These are phyloP conservation scores for Tetramorium parvispinum DNA, from an alignment of 1,140 invertebrate species.

Conservation along the genomic window DNA sequence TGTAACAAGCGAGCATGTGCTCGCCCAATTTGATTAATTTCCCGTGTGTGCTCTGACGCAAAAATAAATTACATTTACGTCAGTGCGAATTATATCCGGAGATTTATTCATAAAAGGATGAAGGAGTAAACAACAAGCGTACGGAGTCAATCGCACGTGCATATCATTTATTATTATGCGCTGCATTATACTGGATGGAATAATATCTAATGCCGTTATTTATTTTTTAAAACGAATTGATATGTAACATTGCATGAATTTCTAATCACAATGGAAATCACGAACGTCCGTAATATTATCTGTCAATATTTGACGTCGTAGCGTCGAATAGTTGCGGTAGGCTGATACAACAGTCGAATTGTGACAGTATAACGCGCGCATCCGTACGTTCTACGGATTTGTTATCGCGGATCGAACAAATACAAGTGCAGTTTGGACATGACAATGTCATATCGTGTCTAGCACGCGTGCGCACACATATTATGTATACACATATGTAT, in stretches of 20 bases:
- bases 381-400: conserved; percentile 8
- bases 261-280: conserved; percentile 39
- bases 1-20: not conserved
- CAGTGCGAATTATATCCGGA: not conserved
- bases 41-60: not conserved
- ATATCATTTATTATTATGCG: not conserved
- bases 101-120: not conserved
- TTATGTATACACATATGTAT: not conserved
- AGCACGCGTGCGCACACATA: not conserved
- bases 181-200: not conserved
- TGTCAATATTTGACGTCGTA: conserved; percentile 33
- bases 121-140: not conserved
- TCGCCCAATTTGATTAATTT: conserved; percentile 16
- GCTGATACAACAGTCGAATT: conserved; percentile 26
- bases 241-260: conserved; percentile 1
- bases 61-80: not conserved
- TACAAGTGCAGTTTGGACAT: not conserved
- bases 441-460: not conserved
- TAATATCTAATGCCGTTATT: not conserved
- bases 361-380: not conserved
- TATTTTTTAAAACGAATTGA: not conserved
- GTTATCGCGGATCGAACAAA: conserved; percentile 21
- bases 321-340: conserved; percentile 34
- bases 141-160: not conserved
- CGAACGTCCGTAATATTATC: conserved; percentile 27